These are phyloP conservation scores for Chloroclystis v-ata DNA, from an alignment of 2,888 invertebrate genomes.

Conservation along the genomic window DNA sequence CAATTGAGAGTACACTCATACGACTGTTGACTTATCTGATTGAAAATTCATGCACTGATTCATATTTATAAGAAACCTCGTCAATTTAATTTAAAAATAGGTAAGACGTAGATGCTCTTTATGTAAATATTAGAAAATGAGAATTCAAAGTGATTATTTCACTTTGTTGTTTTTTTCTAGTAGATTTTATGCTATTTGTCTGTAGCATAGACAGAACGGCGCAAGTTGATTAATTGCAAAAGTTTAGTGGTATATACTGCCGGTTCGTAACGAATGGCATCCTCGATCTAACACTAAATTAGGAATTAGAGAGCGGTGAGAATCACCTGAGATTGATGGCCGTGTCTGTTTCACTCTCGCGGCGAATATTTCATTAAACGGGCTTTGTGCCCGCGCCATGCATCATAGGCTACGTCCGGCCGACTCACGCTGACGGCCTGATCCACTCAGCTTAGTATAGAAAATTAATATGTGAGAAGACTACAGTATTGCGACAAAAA, in stretches of 20 bases:
- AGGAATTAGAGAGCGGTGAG: slow-evolving; percentile 37
- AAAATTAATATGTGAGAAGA: slow-evolving; percentile 64
- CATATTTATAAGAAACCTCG: not conserved
- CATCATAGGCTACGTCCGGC: slow-evolving; percentile 64
- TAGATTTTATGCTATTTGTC: too few relatives aligned
- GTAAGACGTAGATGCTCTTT: too few relatives aligned
- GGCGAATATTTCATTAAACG: slow-evolving; percentile 72
- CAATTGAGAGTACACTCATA: slow-evolving; percentile 8
- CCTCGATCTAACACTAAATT: slow-evolving; percentile 23
- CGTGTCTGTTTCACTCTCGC: slow-evolving; percentile 62
- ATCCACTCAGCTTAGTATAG: slow-evolving; percentile 69
- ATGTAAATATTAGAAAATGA: too few relatives aligned
- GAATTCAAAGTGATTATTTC: too few relatives aligned
- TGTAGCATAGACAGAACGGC: too few relatives aligned
- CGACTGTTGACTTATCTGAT: slow-evolving; percentile 9
- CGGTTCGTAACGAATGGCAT: slow-evolving; percentile 10
- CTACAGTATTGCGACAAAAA: slow-evolving; percentile 45
- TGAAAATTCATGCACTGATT: slow-evolving; percentile 6
- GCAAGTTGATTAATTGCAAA: too few relatives aligned
- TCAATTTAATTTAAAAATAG: not conserved
- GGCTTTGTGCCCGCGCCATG: slow-evolving; percentile 62
- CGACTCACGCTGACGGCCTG: slow-evolving; percentile 60
- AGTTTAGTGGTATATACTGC: too few relatives aligned
- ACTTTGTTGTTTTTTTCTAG: too few relatives aligned
- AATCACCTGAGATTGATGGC: slow-evolving; percentile 67